phyloP scores from a whole-genome alignment of 2,888 invertebrate genomes.

The Bombylius major region DNA sequence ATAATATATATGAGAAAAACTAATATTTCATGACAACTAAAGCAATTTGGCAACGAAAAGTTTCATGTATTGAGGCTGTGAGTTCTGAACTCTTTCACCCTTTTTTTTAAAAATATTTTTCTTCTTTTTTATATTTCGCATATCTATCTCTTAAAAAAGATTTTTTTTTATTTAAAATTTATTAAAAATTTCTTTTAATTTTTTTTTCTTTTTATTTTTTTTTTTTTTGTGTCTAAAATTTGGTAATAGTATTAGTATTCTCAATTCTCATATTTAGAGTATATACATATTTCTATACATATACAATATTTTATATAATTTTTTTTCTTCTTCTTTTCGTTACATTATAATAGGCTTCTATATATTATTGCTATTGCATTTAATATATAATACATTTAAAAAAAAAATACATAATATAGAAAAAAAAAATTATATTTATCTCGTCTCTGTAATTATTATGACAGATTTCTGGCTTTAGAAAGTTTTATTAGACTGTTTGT shows the following conservation, averaged over 20 bases:
- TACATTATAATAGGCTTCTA: no score
- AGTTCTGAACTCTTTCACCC: conserved; percentile 6
- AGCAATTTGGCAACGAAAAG: conserved; percentile 24
- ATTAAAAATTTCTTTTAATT: neutral
- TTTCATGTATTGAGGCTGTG: conserved; percentile 17
- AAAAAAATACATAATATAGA: no score
- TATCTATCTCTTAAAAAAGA: neutral
- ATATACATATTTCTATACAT: no score
- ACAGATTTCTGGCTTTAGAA: conserved; percentile 10
- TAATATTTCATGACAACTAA: conserved; percentile 23
- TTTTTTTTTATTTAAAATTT: neutral
- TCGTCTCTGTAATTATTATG: conserved; percentile 8
- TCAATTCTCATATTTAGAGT: no score
- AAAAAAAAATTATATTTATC: neutral
- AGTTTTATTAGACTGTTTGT: conserved; percentile 4
- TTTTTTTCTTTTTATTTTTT: neutral
- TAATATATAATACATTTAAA: no score
- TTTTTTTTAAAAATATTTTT: no score
- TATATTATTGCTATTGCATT: no score
- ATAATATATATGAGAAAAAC: conserved; percentile 18
- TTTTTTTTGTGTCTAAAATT: neutral
- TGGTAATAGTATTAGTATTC: no score
- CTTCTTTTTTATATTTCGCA: neutral
- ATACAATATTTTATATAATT: no score
- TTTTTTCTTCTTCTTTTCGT: no score